Evolutionary conservation across 2,113 vertebrate genomes (phyloP), one percentile per base, ranked within the genome.

Genomic region (Eclectus roratus): DNA sequence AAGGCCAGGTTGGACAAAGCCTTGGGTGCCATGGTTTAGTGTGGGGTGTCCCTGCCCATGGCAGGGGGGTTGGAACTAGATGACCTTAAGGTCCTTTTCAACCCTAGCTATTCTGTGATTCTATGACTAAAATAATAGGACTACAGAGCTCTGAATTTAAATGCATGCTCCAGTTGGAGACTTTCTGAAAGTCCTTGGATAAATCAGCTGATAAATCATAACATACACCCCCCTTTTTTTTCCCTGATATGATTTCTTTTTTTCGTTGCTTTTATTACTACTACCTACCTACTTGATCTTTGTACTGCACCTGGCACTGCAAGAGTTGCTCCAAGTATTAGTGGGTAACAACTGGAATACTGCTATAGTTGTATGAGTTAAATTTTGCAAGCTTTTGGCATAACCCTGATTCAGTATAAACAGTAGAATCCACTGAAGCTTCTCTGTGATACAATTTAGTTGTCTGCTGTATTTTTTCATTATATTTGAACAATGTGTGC

Each of bases 381-480:
- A 17, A 71, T 85, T 69, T 28, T 85, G 58, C 53, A 88, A 56
- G 76, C 11, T 20, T 65, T 84, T 90, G 85, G 41, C 60, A 35
- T 73, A 76, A 17, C 39, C 37, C 29, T 33, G 2, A 1, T 21
- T 83, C 49, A 37, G 11, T 19, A n/a, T 28, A 27, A 84, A 33
- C 0, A 44, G 74, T 15, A 85, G 66, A 80, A 88, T 12, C 70
- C 58, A 72, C 29, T 27, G 46, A 74, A 87, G 87, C 47, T 63
- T 88, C 41, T 44, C 35, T 27, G 73, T 37, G 68, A 58, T 53
- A 7, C 35, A 37, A 2, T 69, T 77, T 8, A 29, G 46, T 37
- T 86, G 10, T 27, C 28, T 72, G 79, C 37, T 83, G 29, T 35
- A 78, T 80, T 64, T 94, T 92, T 93, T 68, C 69, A 71, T 93